A percentile compares a stretch with the other conserved stretches of the same genome.
These are phyloP conservation scores for Stenchaetothrips biformis DNA, from an alignment of 2,888 invertebrate genomes.

Conservation along the genomic window DNA sequence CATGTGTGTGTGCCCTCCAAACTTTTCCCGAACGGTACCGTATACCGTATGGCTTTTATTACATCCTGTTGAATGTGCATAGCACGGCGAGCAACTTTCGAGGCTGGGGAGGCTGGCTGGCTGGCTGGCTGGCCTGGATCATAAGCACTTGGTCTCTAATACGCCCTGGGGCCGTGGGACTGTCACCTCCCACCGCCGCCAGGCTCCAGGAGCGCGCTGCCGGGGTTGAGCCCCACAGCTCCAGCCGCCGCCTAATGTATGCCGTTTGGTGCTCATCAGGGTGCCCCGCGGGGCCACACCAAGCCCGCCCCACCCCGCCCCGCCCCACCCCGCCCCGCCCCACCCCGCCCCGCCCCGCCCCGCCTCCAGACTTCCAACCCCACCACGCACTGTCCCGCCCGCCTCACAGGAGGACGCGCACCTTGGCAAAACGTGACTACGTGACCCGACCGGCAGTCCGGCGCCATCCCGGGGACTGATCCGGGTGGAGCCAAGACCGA, in stretches of 20 bases:
- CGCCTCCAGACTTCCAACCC: background rate
- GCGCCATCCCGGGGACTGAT: background rate
- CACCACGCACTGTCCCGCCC: background rate
- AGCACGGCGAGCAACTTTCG: background rate
- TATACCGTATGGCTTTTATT: background rate
- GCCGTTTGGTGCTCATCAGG: constrained; percentile 11
- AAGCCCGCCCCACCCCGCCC: background rate
- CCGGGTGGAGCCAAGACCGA: background rate
- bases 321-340: background rate
- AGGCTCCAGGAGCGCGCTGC: background rate
- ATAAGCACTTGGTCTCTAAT: constrained; percentile 16
- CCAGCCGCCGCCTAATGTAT: constrained; percentile 16
- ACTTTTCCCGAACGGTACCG: background rate
- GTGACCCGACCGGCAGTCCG: background rate
- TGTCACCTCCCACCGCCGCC: too few species aligned
- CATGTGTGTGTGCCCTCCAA: too few species aligned
- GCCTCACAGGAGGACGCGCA: background rate
- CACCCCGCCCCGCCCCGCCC: background rate
- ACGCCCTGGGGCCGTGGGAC: background rate
- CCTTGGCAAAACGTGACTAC: background rate
- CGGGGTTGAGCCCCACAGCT: constrained; percentile 11
- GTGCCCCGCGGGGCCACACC: background rate
- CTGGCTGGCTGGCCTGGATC: background rate
- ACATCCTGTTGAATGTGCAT: constrained; percentile 18
- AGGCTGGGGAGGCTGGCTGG: background rate